A percentile compares a stretch with the other conserved stretches of the same genome.
phyloP scores from a whole-genome alignment of 2,113 vertebrate species.

The Sander vitreus region DNA sequence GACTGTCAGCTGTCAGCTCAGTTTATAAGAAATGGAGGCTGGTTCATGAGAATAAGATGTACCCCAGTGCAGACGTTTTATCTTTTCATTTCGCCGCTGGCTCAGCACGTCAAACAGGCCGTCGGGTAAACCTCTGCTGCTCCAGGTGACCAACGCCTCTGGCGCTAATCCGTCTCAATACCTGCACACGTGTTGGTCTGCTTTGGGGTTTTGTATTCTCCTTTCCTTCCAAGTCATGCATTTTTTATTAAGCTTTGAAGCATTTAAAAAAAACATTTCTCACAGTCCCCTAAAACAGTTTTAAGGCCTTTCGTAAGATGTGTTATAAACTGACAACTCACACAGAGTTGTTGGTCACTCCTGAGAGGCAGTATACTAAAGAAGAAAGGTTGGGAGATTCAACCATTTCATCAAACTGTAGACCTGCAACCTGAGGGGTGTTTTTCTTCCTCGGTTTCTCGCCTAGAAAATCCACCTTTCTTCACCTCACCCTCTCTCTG shows the following conservation, averaged over 20 bases:
- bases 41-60: not conserved
- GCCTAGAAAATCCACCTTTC: slow-evolving; percentile 1
- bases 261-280: slow-evolving; percentile 23
- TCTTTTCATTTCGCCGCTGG: not conserved
- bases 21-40: not conserved
- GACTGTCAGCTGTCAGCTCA: not conserved
- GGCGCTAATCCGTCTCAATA: not conserved
- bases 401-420: not conserved
- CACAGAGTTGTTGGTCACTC: not conserved
- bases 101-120: not conserved
- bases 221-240: not conserved
- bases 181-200: too few species aligned
- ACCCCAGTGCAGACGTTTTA: not conserved
- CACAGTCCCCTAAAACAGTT: not conserved
- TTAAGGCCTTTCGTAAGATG: slow-evolving; percentile 1
- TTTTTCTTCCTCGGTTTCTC: not conserved
- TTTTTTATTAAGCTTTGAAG: slow-evolving; percentile 9
- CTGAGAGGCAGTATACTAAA: not conserved
- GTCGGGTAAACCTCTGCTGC: not conserved
- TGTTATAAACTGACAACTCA: not conserved
- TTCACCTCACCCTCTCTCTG: not conserved
- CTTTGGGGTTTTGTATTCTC: not conserved
- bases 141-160: not conserved
- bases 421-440: not conserved
- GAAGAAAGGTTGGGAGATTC: not conserved